phyloP scores from a whole-genome alignment of 2,888 invertebrate species.

The Netelia fuscicornis region DNA sequence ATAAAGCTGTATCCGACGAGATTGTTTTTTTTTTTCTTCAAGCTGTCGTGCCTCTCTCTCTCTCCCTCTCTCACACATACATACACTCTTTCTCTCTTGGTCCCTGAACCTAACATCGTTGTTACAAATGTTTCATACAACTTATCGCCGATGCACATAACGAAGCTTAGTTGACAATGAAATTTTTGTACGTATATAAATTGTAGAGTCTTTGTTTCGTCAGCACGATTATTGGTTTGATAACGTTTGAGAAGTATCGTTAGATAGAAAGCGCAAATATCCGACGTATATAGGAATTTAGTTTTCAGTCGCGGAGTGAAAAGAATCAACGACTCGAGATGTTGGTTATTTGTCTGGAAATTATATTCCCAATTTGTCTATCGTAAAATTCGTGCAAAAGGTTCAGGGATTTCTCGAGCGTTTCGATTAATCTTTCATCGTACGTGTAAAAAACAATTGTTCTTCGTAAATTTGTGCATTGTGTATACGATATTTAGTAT shows the following conservation, averaged over 20 bases:
- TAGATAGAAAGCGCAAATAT: constrained; percentile 34
- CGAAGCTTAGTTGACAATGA: constrained; percentile 29
- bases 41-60: constrained; percentile 31
- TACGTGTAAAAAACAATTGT: constrained; percentile 11
- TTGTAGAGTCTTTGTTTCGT: constrained; percentile 49
- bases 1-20: constrained; percentile 47
- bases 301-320: constrained; percentile 26
- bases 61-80: constrained; percentile 18
- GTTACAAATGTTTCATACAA: constrained; percentile 48
- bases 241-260: constrained; percentile 13
- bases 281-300: not conserved
- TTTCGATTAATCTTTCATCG: constrained; percentile 37
- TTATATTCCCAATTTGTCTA: constrained; percentile 14
- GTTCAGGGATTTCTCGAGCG: constrained; percentile 68
- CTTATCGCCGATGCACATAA: constrained; percentile 49
- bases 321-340: constrained; percentile 60
- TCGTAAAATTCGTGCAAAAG: constrained; percentile 55
- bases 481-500: constrained; percentile 17
- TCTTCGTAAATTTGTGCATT: constrained; percentile 42
- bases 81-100: constrained; percentile 67
- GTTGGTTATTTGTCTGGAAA: constrained; percentile 12
- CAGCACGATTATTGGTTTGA: constrained; percentile 47
- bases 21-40: constrained; percentile 57
- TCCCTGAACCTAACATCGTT: constrained; percentile 78
- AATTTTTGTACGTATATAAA: constrained; percentile 56